These are phyloP conservation scores for Oligia fasciuncula DNA, from an alignment of 2,888 invertebrate species.

Conservation along the genomic window DNA sequence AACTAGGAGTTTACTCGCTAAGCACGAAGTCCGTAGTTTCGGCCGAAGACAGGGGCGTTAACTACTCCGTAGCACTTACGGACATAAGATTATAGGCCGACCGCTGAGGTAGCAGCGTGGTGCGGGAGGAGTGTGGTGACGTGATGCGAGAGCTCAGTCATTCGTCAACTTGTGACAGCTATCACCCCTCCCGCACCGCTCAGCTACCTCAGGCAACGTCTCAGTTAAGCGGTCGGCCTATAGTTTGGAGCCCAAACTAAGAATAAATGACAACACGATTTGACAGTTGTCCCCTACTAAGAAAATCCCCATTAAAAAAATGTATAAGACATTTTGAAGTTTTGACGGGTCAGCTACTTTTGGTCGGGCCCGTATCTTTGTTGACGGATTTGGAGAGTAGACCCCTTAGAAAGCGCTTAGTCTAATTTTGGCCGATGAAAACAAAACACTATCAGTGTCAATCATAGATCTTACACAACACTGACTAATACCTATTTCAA, in stretches of 20 bases:
- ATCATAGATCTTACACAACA: conserved; percentile 12
- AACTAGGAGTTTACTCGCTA: background rate
- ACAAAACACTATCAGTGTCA: background rate
- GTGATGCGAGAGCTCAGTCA: no score
- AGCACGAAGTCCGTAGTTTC: background rate
- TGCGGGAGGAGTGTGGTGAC: no score
- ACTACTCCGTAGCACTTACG: background rate
- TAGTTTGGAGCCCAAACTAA: background rate
- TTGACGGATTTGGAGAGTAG: background rate
- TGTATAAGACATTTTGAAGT: background rate
- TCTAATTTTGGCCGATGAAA: background rate
- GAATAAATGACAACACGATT: background rate
- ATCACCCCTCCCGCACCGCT: no score
- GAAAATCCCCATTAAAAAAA: no score
- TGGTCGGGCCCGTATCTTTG: background rate
- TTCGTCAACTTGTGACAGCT: no score
- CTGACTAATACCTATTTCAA: background rate
- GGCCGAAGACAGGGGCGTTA: background rate
- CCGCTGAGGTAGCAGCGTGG: no score
- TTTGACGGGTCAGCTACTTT: background rate
- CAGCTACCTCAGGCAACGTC: no score
- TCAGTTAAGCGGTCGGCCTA: no score
- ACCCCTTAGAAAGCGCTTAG: no score
- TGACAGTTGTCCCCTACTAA: background rate
- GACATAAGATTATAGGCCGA: background rate